Conservation (phyloP, 1,140 invertebrate species). For the Drosophila ambigua region DNA sequence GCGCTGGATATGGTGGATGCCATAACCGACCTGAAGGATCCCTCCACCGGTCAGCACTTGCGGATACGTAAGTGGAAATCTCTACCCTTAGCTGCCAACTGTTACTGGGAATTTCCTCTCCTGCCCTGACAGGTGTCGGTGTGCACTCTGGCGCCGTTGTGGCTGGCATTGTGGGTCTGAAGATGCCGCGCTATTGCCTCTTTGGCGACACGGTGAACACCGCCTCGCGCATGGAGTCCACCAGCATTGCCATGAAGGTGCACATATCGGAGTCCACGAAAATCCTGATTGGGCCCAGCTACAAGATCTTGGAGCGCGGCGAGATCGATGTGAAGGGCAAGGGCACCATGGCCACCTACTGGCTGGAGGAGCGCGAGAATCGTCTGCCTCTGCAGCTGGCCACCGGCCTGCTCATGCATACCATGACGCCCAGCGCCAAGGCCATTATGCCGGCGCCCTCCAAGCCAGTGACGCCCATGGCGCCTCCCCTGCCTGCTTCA, state of each 20-base stretch:
- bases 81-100: too few species aligned
- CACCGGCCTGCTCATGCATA: slow-evolving; percentile 56
- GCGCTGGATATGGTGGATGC: slow-evolving; percentile 98
- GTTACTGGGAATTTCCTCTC: too few species aligned
- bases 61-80: slow-evolving; percentile 87
- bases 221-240: slow-evolving; percentile 96
- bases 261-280: slow-evolving; percentile 96
- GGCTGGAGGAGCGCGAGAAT: slow-evolving; percentile 89
- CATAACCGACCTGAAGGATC: slow-evolving; percentile 95
- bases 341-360: slow-evolving; percentile 96
- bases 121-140: slow-evolving; percentile 86
- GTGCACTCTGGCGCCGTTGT: slow-evolving; percentile 96
- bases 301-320: slow-evolving; percentile 91
- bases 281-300: slow-evolving; percentile 90
- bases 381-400: slow-evolving; percentile 85
- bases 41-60: slow-evolving; percentile 94
- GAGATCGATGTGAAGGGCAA: slow-evolving; percentile 94
- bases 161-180: slow-evolving; percentile 96
- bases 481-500: slow-evolving; percentile 6
- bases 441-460: slow-evolving; percentile 51
- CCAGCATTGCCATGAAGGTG: slow-evolving; percentile 95
- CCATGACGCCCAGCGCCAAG: slow-evolving; percentile 61
- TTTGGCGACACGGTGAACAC: slow-evolving; percentile 98
- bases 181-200: slow-evolving; percentile 93
- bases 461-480: slow-evolving; percentile 42